Evolutionary conservation across 2,797 vertebrate species (phyloP), one percentile per base, ranked within the genome.

Genomic region (Falco rusticolus): DNA sequence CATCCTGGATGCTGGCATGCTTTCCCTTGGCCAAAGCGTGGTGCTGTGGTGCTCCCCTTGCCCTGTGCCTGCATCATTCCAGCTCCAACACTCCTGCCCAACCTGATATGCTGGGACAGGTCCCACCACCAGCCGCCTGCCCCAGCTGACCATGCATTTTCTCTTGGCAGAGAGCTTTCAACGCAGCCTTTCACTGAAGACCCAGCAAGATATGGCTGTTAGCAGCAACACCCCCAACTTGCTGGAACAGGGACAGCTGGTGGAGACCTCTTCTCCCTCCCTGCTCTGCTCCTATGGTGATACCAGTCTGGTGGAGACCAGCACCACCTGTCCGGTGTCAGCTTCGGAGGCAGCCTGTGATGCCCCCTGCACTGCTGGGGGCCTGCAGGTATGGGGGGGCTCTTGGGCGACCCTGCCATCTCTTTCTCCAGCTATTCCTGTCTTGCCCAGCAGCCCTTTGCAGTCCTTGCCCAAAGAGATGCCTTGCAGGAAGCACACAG

Each of bases 221-320:
- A 95, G 96, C 88, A 96, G 93, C 84, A 95, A 95, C 86, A 95
- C 90, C 37, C 57, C 84, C 0, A 90, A 95, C 71, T 37, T 89
- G 37, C 29, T 93, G 41, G 91, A 95, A 21, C 80, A 17, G 3
- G 80, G 6, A 28, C 70, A 80, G 24, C 75, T 21, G 0, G 39
- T 43, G 5, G 64, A 54, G 48, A 45, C 53, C 59, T 86, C 79
- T 13, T 96, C 95, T 74, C 96, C 93, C 20, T 94, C 77, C 16
- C 60, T 96, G 68, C 88, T 94, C 16, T 0, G 0, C 70, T 77
- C 29, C 16, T 34, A 6, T 2, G 1, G 31, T n/a, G 7, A 2
- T 13, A 10, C 34, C 45, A 56, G 43, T 7, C n/a, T 2, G 0
- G 13, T 8, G 16, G 77, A 90, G 66, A 41, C 51, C 3, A 16